Conservation (phyloP, 2,113 vertebrate genomes). For the mouse (Mus musculus) region GRCm39 chr5:48438001-48438500, state of each 20-base stretch:
- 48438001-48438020: not conserved
- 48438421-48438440: not conserved
- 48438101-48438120: not conserved
- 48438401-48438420: not conserved
- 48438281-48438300: not conserved
- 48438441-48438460: not conserved
- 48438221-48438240: no score
- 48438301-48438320: not conserved
- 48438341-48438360: not conserved
- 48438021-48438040: not conserved
- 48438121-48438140: not conserved
- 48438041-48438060: no score
- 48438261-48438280: not conserved
- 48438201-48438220: not conserved
- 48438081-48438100: not conserved
- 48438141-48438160: not conserved
- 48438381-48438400: no score
- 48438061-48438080: not conserved
- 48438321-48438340: not conserved
- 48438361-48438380: not conserved
- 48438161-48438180: not conserved
- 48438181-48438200: not conserved
- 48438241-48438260: not conserved
- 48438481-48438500: not conserved
- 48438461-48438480: accelerated